phyloP scores from a whole-genome alignment of 92 coral and sea anemone species.

The Micromussa lordhowensis region DNA sequence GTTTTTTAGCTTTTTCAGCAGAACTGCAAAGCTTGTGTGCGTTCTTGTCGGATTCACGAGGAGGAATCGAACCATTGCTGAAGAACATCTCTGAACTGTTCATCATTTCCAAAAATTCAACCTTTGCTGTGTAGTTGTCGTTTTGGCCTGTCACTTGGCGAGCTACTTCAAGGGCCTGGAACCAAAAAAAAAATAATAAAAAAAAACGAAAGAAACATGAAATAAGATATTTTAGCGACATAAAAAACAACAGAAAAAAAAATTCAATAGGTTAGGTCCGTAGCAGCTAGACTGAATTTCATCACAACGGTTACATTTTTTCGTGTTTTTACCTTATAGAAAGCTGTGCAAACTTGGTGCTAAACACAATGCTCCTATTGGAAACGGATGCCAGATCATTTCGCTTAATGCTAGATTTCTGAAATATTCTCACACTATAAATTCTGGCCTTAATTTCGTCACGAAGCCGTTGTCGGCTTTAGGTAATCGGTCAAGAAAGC shows the following conservation, averaged over 20 bases:
- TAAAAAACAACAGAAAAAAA: neutral
- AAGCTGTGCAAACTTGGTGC: too few relatives aligned
- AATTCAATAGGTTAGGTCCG: too few relatives aligned
- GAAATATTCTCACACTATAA: too few relatives aligned
- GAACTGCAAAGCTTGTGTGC: conserved; percentile 83
- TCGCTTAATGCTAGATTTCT: too few relatives aligned
- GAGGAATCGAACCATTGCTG: conserved; percentile 71
- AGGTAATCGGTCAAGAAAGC: too few relatives aligned
- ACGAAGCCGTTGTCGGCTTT: too few relatives aligned
- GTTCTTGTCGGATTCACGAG: conserved; percentile 70
- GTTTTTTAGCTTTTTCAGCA: conserved; percentile 71
- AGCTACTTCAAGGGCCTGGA: conserved; percentile 78
- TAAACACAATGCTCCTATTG: too few relatives aligned
- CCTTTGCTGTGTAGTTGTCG: conserved; percentile 57
- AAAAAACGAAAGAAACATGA: neutral
- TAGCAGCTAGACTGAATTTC: too few relatives aligned
- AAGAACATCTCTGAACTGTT: conserved; percentile 75
- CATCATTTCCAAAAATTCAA: conserved; percentile 54
- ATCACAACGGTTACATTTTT: too few relatives aligned
- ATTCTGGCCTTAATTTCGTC: too few relatives aligned
- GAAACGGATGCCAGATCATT: too few relatives aligned
- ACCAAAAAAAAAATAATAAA: neutral
- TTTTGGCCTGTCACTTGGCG: conserved; percentile 58
- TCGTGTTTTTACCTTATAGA: too few relatives aligned
- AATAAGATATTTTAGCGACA: neutral